These are phyloP conservation scores for Phallusia fumigata DNA, from an alignment of 23 tunicate species.

Conservation along the genomic window DNA sequence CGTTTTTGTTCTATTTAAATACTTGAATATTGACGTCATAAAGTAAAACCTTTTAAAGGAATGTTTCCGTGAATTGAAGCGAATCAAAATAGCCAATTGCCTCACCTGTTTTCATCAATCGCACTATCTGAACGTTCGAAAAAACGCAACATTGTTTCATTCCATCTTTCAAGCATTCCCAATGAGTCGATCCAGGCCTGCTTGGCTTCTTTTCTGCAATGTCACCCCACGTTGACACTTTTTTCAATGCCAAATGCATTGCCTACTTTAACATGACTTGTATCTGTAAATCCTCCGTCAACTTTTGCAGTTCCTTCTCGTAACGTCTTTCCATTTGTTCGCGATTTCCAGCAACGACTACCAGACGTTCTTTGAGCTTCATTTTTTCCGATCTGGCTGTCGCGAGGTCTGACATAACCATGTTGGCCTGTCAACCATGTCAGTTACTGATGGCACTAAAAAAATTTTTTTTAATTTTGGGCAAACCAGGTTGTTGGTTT, in stretches of 20 bases:
- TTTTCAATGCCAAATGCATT: neutral
- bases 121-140: neutral
- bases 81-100: no score
- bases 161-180: neutral
- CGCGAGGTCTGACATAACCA: conserved; percentile 15
- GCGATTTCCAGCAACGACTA: neutral
- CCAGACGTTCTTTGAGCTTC: conserved; percentile 28
- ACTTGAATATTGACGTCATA: no score
- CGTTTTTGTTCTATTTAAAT: no score
- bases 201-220: neutral
- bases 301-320: conserved; percentile 3
- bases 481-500: conserved; percentile 14
- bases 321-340: conserved; percentile 30
- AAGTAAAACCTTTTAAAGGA: no score
- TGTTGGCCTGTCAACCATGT: conserved; percentile 14
- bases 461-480: no score
- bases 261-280: conserved; percentile 10
- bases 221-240: neutral
- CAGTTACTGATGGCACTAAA: no score
- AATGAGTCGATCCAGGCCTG: neutral
- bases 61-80: no score
- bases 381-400: conserved; percentile 23
- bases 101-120: conserved; percentile 5
- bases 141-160: neutral
- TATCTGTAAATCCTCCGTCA: neutral